A percentile compares a stretch with the other conserved stretches of the same genome.
Conservation (phyloP, 1,140 invertebrate genomes). For the Atta colombica region DNA sequence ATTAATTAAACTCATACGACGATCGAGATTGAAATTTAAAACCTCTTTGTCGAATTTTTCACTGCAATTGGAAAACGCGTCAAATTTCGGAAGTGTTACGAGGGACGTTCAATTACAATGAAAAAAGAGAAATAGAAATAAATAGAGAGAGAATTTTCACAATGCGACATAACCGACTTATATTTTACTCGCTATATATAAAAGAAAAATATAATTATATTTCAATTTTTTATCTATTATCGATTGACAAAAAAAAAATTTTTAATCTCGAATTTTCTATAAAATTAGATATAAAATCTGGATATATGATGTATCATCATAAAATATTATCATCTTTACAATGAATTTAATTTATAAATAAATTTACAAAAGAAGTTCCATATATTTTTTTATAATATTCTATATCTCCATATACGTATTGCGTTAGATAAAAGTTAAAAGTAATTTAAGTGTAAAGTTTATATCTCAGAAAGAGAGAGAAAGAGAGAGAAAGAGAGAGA, state of each 20-base stretch:
- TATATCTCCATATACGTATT: background rate
- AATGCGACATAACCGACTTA: background rate
- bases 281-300: background rate
- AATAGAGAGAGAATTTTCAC: conserved; percentile 26
- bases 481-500: background rate
- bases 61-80: conserved; percentile 9
- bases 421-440: conserved; percentile 10
- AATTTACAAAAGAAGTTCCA: background rate
- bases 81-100: background rate
- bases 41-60: conserved; percentile 19
- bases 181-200: background rate
- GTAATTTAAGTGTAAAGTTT: background rate
- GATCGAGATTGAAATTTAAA: conserved; percentile 29
- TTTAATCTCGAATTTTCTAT: background rate
- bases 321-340: conserved; percentile 10
- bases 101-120: conserved; percentile 9
- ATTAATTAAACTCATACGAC: conserved; percentile 7
- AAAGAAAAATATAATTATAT: conserved; percentile 7
- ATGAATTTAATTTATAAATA: background rate
- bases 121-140: background rate
- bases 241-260: background rate
- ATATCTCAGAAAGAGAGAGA: background rate
- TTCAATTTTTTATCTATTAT: background rate
- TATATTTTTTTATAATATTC: background rate
- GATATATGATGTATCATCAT: background rate